Evolutionary conservation across 2,888 invertebrate species (phyloP).

Genomic region (Lamellibrachia satsuma): DNA sequence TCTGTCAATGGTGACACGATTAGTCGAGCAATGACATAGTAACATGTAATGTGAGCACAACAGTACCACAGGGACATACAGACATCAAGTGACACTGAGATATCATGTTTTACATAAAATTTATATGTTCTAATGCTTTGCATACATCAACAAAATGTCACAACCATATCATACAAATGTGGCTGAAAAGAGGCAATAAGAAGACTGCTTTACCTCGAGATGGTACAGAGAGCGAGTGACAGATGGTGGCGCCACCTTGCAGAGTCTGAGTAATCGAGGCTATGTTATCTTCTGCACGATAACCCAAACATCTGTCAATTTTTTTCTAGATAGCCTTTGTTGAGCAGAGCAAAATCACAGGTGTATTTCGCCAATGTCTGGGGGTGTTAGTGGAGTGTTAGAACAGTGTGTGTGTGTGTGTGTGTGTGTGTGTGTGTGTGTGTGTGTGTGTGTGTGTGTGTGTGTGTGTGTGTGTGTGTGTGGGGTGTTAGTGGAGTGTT

Average conservation of each 20-base stretch:
- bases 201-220: neutral
- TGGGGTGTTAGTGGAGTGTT: too few relatives aligned
- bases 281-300: neutral
- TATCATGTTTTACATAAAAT: too few relatives aligned
- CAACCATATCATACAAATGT: too few relatives aligned
- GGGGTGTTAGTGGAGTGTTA: neutral
- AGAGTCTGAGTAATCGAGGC: neutral
- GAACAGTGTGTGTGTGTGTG: neutral
- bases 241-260: neutral
- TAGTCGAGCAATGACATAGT: neutral
- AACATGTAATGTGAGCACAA: neutral
- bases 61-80: neutral
- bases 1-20: constrained; percentile 8
- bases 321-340: neutral
- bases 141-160: too few relatives aligned
- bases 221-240: neutral
- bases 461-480: too few relatives aligned
- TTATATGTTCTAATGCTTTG: too few relatives aligned
- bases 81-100: too few relatives aligned
- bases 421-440: neutral
- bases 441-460: neutral
- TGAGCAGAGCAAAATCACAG: neutral
- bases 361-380: neutral
- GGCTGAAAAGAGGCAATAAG: neutral
- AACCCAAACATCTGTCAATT: neutral